phyloP scores from a whole-genome alignment of 1,140 invertebrate species.

The Hycleus phaleratus region DNA sequence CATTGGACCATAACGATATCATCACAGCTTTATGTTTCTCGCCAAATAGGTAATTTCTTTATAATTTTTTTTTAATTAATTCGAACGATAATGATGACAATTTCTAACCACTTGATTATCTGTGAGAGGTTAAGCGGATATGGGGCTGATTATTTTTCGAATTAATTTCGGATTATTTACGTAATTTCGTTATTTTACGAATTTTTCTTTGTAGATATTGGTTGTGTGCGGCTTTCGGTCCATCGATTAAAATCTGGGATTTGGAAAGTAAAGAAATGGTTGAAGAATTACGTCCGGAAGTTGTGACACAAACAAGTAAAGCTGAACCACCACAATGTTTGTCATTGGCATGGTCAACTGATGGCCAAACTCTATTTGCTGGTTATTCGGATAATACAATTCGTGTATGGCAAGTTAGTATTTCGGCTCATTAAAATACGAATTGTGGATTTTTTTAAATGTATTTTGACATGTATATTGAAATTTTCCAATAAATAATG shows the following conservation, averaged over 20 bases:
- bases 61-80: slow-evolving; percentile 3
- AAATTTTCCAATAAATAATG: not conserved
- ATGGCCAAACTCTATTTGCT: slow-evolving; percentile 98
- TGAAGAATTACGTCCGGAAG: slow-evolving; percentile 94
- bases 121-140: slow-evolving; percentile 43
- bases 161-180: not conserved
- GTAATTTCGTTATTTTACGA: not conserved
- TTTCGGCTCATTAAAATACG: slow-evolving; percentile 46
- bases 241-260: slow-evolving; percentile 99
- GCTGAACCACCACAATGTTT: slow-evolving; percentile 91
- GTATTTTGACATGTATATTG: not conserved
- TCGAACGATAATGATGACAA: slow-evolving; percentile 18
- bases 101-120: slow-evolving; percentile 35
- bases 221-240: slow-evolving; percentile 99
- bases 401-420: slow-evolving; percentile 96
- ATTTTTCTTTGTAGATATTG: slow-evolving; percentile 67
- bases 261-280: slow-evolving; percentile 99
- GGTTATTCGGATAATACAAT: slow-evolving; percentile 98
- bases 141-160: slow-evolving; percentile 38
- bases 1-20: slow-evolving; percentile 95
- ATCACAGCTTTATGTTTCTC: slow-evolving; percentile 98
- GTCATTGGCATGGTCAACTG: slow-evolving; percentile 97
- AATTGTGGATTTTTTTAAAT: not conserved
- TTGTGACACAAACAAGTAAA: slow-evolving; percentile 68
- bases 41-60: slow-evolving; percentile 63